phyloP scores from a whole-genome alignment of 2,888 invertebrate species.

The Harmothoe impar region DNA sequence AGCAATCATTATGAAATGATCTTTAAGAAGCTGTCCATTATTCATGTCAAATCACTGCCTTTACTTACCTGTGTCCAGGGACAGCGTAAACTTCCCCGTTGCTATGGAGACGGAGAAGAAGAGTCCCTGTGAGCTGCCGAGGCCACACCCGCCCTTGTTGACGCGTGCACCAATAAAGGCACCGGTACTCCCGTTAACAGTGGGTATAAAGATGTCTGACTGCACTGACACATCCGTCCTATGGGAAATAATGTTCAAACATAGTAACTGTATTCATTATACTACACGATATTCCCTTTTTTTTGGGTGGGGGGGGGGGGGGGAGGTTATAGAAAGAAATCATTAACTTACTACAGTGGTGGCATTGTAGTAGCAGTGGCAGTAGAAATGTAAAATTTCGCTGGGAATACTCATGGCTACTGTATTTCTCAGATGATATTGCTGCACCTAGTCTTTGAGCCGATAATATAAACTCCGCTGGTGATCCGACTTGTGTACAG shows the following conservation, averaged over 20 bases:
- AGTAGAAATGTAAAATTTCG: too few relatives aligned
- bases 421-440: too few relatives aligned
- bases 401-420: too few relatives aligned
- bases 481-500: too few relatives aligned
- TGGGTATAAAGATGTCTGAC: conserved; percentile 68
- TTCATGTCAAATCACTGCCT: not conserved
- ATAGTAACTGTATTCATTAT: not conserved
- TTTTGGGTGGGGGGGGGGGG: too few relatives aligned
- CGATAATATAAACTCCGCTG: too few relatives aligned
- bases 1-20: too few relatives aligned
- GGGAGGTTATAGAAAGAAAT: too few relatives aligned
- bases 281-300: not conserved
- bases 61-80: conserved; percentile 75
- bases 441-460: too few relatives aligned
- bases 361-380: too few relatives aligned
- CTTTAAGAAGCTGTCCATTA: too few relatives aligned
- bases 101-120: conserved; percentile 75
- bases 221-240: conserved; percentile 63
- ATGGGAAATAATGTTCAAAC: not conserved
- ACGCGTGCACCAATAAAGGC: conserved; percentile 79
- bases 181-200: conserved; percentile 76
- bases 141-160: conserved; percentile 77
- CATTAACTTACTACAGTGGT: too few relatives aligned
- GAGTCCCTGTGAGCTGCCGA: conserved; percentile 76
- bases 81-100: conserved; percentile 64